Conservation (phyloP, 2,797 vertebrate species). For the Syncerus caffer region DNA sequence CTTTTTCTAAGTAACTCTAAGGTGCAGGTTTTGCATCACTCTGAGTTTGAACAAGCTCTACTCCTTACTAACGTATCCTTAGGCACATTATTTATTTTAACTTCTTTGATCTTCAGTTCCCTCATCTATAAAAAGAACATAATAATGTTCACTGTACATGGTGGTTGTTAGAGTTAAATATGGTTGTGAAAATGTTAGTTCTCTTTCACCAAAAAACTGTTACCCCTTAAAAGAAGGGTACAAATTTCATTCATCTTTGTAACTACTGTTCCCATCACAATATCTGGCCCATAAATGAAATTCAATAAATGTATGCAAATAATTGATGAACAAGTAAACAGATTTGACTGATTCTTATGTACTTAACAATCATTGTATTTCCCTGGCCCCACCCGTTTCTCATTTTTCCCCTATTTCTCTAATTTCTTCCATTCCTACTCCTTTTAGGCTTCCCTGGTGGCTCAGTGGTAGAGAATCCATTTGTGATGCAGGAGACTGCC, state of each 20-base stretch:
- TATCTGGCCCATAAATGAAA: not conserved
- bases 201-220: conserved; percentile 14
- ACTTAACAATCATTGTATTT: not conserved
- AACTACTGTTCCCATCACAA: not conserved
- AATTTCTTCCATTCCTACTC: not conserved
- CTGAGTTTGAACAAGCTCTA: not conserved
- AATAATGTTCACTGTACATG: not conserved
- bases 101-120: not conserved
- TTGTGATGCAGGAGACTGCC: not conserved
- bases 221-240: not conserved
- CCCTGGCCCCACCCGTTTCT: not conserved
- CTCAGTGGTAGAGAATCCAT: not conserved
- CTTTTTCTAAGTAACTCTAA: not conserved
- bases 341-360: not conserved
- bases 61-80: not conserved
- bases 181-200: not conserved
- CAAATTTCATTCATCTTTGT: not conserved
- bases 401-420: not conserved
- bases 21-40: not conserved
- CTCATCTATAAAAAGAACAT: not conserved
- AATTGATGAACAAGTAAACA: not conserved
- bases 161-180: not conserved
- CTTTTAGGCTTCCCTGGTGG: not conserved
- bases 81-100: not conserved
- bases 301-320: not conserved